These are phyloP conservation scores for human (Homo sapiens) DNA, from an alignment of 2,113 vertebrate genomes.

Conservation along the genomic window GRCh38 chr7:41627501-41628000, in stretches of 20 bases:
- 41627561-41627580: not conserved
- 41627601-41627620: not conserved
- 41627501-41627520: not conserved
- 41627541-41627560: not conserved
- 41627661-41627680: not conserved
- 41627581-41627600: constrained; percentile 6
- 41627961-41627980: not conserved
- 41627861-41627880: not conserved
- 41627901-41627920: not conserved
- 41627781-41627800: not conserved
- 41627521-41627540: not conserved
- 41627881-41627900: not conserved
- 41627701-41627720: not conserved
- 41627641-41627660: not conserved
- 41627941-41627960: not conserved
- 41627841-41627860: not conserved
- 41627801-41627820: not conserved
- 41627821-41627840: not conserved
- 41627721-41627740: not conserved
- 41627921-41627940: not conserved
- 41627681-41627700: not conserved
- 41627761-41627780: not conserved
- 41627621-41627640: not conserved
- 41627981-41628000: not conserved
- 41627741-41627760: not conserved